Conservation (phyloP, 2,888 invertebrate species). For the Andrena hattorfiana region DNA sequence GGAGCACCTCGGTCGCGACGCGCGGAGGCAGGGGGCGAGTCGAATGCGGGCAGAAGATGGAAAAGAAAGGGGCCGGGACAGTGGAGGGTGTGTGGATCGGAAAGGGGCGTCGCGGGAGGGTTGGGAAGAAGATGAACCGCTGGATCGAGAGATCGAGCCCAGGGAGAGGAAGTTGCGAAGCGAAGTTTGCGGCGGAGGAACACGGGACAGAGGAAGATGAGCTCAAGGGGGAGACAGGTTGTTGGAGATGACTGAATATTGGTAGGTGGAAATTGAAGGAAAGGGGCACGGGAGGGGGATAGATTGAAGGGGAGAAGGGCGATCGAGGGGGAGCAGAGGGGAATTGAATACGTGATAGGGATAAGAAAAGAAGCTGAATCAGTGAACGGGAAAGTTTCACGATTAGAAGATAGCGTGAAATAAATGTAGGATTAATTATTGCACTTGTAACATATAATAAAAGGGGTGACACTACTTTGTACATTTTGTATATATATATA, state of each 20-base stretch:
- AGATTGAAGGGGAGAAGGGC: not conserved
- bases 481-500: too few species aligned
- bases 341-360: slow-evolving; percentile 17
- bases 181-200: slow-evolving; percentile 11
- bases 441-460: too few species aligned
- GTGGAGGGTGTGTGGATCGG: not conserved
- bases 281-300: not conserved
- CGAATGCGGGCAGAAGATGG: slow-evolving; percentile 41
- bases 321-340: slow-evolving; percentile 7
- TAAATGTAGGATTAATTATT: not conserved
- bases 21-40: slow-evolving; percentile 7
- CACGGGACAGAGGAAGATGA: slow-evolving; percentile 17
- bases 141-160: slow-evolving; percentile 36
- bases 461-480: too few species aligned
- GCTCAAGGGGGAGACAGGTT: slow-evolving; percentile 29
- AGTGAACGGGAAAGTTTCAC: slow-evolving; percentile 5
- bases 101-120: not conserved
- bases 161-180: slow-evolving; percentile 20
- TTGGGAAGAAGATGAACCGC: slow-evolving; percentile 15
- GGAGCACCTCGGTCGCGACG: not conserved
- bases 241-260: slow-evolving; percentile 26
- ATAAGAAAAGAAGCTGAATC: not conserved
- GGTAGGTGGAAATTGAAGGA: slow-evolving; percentile 28
- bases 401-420: not conserved
- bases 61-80: slow-evolving; percentile 3